Evolutionary conservation across 2,888 invertebrate species (phyloP).

Genomic region (Conus canariensis): DNA sequence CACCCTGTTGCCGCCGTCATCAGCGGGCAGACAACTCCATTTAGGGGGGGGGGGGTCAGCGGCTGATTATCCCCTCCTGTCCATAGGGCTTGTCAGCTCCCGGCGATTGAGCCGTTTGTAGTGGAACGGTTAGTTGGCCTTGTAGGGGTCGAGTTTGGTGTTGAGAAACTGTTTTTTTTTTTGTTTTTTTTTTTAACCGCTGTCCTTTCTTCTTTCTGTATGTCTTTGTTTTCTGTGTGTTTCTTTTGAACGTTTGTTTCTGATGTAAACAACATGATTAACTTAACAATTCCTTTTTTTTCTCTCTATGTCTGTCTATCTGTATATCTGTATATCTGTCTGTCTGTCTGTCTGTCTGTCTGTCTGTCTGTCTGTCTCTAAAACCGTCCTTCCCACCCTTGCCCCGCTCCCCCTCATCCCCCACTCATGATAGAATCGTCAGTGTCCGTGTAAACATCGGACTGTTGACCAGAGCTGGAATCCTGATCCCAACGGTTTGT

Average conservation of each 20-base stretch:
- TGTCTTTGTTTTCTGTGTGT: background rate
- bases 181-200: too few relatives aligned
- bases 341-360: background rate
- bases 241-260: background rate
- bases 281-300: background rate
- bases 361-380: conserved; percentile 3
- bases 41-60: background rate
- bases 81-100: too few relatives aligned
- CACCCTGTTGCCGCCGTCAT: background rate
- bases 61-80: too few relatives aligned
- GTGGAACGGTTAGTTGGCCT: too few relatives aligned
- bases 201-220: too few relatives aligned
- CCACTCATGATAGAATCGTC: background rate
- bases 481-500: too few relatives aligned
- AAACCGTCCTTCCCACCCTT: background rate
- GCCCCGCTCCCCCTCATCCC: background rate
- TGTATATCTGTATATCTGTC: background rate
- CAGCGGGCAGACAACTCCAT: background rate
- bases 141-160: too few relatives aligned
- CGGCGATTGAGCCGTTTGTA: too few relatives aligned
- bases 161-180: too few relatives aligned
- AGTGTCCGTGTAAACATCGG: too few relatives aligned
- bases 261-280: background rate
- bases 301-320: background rate
- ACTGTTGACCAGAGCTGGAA: too few relatives aligned